Evolutionary conservation across 1,140 invertebrate genomes (phyloP).

Genomic region (Melitaea cinxia): DNA sequence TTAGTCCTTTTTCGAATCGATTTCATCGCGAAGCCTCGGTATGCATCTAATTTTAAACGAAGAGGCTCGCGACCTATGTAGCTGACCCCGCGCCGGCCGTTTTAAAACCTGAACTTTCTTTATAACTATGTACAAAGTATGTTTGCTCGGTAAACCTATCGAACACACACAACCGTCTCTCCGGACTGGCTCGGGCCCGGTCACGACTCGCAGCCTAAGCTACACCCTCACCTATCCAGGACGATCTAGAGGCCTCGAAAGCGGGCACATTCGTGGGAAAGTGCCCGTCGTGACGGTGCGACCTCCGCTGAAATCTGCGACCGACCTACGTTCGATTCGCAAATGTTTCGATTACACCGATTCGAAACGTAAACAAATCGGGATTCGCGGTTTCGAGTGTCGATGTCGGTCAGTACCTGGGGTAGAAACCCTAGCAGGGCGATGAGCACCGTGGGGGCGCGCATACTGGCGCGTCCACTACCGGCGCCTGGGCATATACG

Average conservation of each 20-base stretch:
- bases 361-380: constrained; percentile 60
- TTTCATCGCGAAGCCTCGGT: constrained; percentile 70
- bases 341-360: constrained; percentile 44
- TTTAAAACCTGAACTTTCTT: constrained; percentile 81
- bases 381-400: constrained; percentile 66
- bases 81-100: constrained; percentile 73
- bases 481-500: constrained; percentile 77
- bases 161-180: constrained; percentile 67
- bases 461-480: constrained; percentile 77
- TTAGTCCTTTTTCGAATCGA: constrained; percentile 62
- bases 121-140: constrained; percentile 75
- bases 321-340: constrained; percentile 50
- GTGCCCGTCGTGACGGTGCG: constrained; percentile 58
- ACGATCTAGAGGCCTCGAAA: constrained; percentile 64
- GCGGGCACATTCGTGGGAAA: constrained; percentile 70
- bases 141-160: constrained; percentile 75
- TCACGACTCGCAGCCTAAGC: constrained; percentile 71
- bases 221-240: constrained; percentile 74
- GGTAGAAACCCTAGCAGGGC: constrained; percentile 80
- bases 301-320: constrained; percentile 36
- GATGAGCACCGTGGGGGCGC: constrained; percentile 77
- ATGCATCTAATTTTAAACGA: constrained; percentile 81
- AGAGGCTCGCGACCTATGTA: constrained; percentile 77
- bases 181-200: constrained; percentile 59
- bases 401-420: constrained; percentile 69